These are phyloP conservation scores for Sebastes vulpes DNA, from an alignment of 2,797 vertebrate species.

Conservation along the genomic window DNA sequence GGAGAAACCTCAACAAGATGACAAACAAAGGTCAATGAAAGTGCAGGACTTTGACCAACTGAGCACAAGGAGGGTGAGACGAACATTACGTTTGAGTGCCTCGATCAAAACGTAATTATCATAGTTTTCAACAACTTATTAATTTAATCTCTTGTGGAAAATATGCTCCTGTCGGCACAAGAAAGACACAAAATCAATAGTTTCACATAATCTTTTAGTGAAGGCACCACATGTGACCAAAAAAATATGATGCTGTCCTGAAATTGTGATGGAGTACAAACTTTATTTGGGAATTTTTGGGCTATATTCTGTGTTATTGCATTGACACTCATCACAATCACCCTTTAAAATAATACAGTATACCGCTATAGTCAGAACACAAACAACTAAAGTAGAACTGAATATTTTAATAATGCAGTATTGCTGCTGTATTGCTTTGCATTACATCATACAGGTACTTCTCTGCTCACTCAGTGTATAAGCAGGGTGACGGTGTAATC, in stretches of 20 bases:
- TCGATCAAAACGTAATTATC: background rate
- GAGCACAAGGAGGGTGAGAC: background rate
- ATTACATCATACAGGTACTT: constrained; percentile 37
- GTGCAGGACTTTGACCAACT: background rate
- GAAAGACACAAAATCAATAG: background rate
- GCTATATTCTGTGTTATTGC: background rate
- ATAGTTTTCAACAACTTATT: background rate
- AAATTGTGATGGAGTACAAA: background rate
- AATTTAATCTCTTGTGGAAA: background rate
- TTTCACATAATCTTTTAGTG: background rate
- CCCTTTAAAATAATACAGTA: background rate
- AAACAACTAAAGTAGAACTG: background rate
- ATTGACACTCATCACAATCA: background rate
- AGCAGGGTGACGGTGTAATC: background rate
- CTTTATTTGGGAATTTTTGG: background rate
- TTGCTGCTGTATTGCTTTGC: constrained; percentile 4
- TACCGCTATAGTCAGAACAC: background rate
- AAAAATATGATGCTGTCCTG: background rate
- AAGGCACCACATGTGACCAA: background rate
- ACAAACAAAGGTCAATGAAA: background rate
- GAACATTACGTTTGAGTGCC: background rate
- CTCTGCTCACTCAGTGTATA: background rate
- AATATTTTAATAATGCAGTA: background rate
- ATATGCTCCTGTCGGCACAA: background rate
- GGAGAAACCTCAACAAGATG: background rate